A percentile compares a stretch with the other conserved stretches of the same genome.
phyloP scores from a whole-genome alignment of 2,797 vertebrate genomes.

The Microcaecilia unicolor region DNA sequence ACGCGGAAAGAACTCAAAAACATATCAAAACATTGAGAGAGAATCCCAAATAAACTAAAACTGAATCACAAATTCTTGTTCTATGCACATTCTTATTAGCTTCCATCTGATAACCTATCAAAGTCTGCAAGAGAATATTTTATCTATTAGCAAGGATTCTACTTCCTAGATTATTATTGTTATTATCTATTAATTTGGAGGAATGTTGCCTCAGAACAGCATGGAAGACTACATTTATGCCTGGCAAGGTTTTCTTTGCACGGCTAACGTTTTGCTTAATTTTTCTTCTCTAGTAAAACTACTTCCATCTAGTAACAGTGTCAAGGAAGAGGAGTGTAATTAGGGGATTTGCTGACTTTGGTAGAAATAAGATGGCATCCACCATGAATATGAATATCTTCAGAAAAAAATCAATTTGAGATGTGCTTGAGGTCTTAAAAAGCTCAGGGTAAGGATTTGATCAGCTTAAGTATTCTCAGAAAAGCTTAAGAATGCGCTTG shows the following conservation, averaged over 20 bases:
- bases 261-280: neutral
- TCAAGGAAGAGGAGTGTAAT: conserved; percentile 11
- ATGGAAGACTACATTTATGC: neutral
- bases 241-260: neutral
- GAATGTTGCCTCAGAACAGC: too few relatives aligned
- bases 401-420: conserved; percentile 16
- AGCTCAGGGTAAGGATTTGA: conserved; percentile 26
- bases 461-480: conserved; percentile 10
- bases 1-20: too few relatives aligned
- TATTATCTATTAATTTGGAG: too few relatives aligned
- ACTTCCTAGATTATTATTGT: too few relatives aligned
- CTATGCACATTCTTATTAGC: too few relatives aligned
- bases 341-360: conserved; percentile 28
- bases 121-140: too few relatives aligned
- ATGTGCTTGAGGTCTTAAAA: conserved; percentile 18
- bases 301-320: neutral
- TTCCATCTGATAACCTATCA: too few relatives aligned
- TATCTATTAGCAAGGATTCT: too few relatives aligned
- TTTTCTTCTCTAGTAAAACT: neutral
- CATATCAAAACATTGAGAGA: too few relatives aligned
- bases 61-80: too few relatives aligned
- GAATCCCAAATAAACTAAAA: too few relatives aligned
- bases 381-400: conserved; percentile 16
- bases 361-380: conserved; percentile 21
- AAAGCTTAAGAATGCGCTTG: conserved; percentile 14